These are phyloP conservation scores for Loxodonta africana DNA, from an alignment of 2,113 vertebrate genomes.

Conservation along the genomic window DNA sequence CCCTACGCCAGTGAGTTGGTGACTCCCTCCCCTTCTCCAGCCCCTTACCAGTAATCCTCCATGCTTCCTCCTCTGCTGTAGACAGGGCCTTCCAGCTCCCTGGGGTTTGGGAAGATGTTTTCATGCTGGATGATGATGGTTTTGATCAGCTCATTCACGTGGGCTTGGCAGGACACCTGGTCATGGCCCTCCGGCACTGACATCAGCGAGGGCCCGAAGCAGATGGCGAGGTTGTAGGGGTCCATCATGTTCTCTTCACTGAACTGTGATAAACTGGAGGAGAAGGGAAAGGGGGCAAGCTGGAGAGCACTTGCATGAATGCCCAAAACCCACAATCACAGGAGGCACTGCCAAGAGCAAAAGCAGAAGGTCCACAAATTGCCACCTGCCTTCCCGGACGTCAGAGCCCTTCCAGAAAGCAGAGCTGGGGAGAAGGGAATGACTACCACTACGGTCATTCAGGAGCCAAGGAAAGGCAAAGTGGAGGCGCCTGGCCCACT, in stretches of 20 bases:
- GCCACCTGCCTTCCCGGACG: slow-evolving; percentile 69
- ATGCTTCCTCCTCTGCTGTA: slow-evolving; percentile 92
- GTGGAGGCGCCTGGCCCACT: background rate
- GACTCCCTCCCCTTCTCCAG: background rate
- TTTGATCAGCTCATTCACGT: slow-evolving; percentile 99
- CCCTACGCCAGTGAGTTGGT: background rate
- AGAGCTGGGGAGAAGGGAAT: background rate
- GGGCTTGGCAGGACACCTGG: slow-evolving; percentile 99
- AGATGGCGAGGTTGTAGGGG: slow-evolving; percentile 99
- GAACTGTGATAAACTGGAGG: slow-evolving; percentile 96
- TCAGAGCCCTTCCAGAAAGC: slow-evolving; percentile 32
- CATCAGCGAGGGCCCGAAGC: slow-evolving; percentile 99
- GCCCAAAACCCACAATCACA: slow-evolving; percentile 49
- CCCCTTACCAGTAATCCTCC: slow-evolving; percentile 96
- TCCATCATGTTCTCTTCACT: slow-evolving; percentile 99
- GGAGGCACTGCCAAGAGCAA: slow-evolving; percentile 60
- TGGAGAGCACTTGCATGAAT: slow-evolving; percentile 61
- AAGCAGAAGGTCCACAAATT: slow-evolving; percentile 33
- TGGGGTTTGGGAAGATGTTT: slow-evolving; percentile 94
- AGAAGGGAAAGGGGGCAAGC: slow-evolving; percentile 66
- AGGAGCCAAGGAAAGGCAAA: background rate
- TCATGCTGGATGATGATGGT: slow-evolving; percentile 99
- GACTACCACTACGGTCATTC: background rate
- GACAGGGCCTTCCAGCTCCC: slow-evolving; percentile 95
- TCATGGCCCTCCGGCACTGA: slow-evolving; percentile 97